Conservation (phyloP, 2,113 vertebrate species). For the Sorex fumeus region DNA sequence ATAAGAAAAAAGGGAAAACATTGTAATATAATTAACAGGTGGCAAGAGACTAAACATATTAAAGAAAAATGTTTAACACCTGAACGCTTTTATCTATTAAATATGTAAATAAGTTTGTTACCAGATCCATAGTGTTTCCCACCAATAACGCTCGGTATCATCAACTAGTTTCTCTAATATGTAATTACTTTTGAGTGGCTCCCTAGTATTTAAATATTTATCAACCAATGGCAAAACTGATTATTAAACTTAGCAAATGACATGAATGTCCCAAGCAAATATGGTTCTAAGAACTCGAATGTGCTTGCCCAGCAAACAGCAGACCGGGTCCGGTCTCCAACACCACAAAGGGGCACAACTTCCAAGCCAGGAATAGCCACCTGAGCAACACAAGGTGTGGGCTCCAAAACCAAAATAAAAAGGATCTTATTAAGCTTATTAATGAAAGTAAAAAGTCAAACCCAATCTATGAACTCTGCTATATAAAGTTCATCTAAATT, state of each 20-base stretch:
- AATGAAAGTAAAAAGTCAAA: constrained; percentile 57
- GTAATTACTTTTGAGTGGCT: constrained; percentile 51
- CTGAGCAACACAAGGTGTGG: no score
- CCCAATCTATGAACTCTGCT: constrained; percentile 22
- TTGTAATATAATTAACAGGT: constrained; percentile 75
- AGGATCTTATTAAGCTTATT: constrained; percentile 34
- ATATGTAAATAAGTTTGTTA: constrained; percentile 11
- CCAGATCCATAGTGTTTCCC: constrained; percentile 21
- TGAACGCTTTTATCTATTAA: constrained; percentile 59
- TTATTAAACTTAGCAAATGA: constrained; percentile 48
- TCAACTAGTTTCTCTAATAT: constrained; percentile 45
- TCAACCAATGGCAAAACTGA: constrained; percentile 49
- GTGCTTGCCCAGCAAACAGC: no score
- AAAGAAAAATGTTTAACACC: constrained; percentile 72
- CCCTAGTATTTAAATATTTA: background rate
- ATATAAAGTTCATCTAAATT: constrained; percentile 40
- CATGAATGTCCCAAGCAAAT: constrained; percentile 55
- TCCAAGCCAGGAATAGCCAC: no score
- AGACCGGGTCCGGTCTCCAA: no score
- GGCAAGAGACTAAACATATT: constrained; percentile 72
- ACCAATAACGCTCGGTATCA: constrained; percentile 69
- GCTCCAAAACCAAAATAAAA: no score
- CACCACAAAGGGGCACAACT: no score
- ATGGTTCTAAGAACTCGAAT: background rate
- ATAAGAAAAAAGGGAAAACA: constrained; percentile 70